Evolutionary conservation across 2,797 vertebrate species (phyloP), one percentile per base, ranked within the genome.

Genomic region (Bryconaethiops microstoma): DNA sequence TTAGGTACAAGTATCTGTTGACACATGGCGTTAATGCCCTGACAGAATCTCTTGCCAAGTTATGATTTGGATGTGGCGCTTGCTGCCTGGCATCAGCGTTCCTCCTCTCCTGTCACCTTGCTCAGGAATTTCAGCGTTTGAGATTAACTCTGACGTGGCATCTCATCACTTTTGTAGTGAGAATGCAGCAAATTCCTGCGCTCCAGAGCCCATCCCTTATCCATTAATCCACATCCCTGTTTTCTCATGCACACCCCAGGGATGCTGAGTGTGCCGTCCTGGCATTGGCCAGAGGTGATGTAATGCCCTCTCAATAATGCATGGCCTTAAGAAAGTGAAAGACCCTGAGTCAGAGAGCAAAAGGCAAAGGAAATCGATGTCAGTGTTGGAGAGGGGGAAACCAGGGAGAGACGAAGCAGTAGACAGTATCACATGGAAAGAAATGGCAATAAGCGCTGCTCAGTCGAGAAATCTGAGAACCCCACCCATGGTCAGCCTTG

Each of bases 251-350:
- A n/a, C 65, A 55, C 64, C 76, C 57, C 48, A 70, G 68, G 86
- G 85, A 82, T 76, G 74, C 79, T 86, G 85, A 84, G 78, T 64
- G 48, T 76, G 64, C 76, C 54, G 39, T 68, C 55, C 54, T 42
- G 45, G 74, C 84, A 88, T 84, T 88, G 83, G 85, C 83, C 84
- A 72, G 77, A 65, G 85, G 79, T 93, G 92, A 92, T 90, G 91
- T 92, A 91, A 93, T 91, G 85, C 68, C n/a, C 68, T 84, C 86
- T 94, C 86, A 94, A 94, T 94, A 91, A 93, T 94, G 91, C 23
- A 94, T 92, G 86, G 75, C 79, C 87, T 59, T 82, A 86, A 86
- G 87, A 90, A 91, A 90, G 90, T 91, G 82, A 90, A 92, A 88
- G 84, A 89, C 86, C 79, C 85, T 79, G 83, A 89, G 85, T 84